Base-by-base conservation (phyloP, 2,113 vertebrate genomes). In the Hyla sarda region DNA sequence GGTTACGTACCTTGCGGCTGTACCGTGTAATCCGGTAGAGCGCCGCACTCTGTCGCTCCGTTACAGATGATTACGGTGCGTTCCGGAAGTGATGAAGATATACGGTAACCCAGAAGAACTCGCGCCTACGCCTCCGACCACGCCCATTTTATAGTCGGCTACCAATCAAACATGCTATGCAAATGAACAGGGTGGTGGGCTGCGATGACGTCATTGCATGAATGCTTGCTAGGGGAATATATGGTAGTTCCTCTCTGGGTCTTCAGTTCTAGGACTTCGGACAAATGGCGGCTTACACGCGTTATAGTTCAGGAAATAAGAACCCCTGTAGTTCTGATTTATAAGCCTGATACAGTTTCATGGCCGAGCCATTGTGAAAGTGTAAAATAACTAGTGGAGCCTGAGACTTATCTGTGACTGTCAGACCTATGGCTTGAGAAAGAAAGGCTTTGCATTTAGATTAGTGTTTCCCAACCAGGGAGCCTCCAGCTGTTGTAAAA, bases 11-110 rank as follows among this genome's bases (percentile, higher is more conserved):
- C 77, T 79, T 3, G 77, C 17, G 34, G 77, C 52, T 79, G 34
- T 60, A 62, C 78, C 78, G 56, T 45, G 56, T 65, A 28, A 28
- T n/a, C 34, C 52, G 41, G 54, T 60, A 80, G 34, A 62, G 54
- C 54, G 54, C 77, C 77, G 54, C 30, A 80, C 78, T 47, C 13
- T 65, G 56, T 81, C 78, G 78, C 78, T 60, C 78, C n/a, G 21
- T 30, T n/a, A 81, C 78, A 37, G 77, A 62, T 62, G 77, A 80
- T 45, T 80, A 80, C 77, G 77, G 77, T 80, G 77, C 1, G 54
- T 37, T 16, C 77, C 77, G 77, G 77, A 80, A 80, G 77, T 80
- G 56, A 80, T 60, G 77, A 45, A 37, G 54, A 80, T 45, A 80
- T 80, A 80, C 77, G 77, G 77, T 80, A 80, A 80, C 77, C 48